Evolutionary conservation across 1,140 invertebrate species (phyloP), one percentile per base, ranked within the genome.

Genomic region (Grapholita molesta): DNA sequence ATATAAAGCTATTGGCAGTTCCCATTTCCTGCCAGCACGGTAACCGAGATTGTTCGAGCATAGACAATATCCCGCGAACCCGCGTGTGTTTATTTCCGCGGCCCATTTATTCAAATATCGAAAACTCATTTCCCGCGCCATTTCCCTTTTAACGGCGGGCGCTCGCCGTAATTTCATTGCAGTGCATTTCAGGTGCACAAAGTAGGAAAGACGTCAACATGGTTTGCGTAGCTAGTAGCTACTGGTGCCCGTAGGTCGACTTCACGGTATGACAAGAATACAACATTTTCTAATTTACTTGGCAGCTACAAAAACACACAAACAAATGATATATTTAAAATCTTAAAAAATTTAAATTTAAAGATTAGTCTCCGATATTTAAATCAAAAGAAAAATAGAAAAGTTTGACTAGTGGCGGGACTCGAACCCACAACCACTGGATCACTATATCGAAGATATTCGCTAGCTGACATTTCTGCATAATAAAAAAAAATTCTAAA

Each of bases 71-170:
- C 86, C 86, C 84, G 42, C 42, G 42, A 38, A 48, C 42, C 42
- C 42, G 81, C 72, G 74, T 71, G 72, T 90, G 87, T 90, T 90
- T 89, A 86, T 85, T 89, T 89, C 87, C 89, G 79, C 72, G 74
- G 35, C 69, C 52, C 83, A 81, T 86, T 89, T 88, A 82, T 89
- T 88, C 87, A 84, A 85, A 87, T 89, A 86, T 86, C 71, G 84
- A 84, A 88, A 85, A 85, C 78, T 84, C 80, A 91, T 91, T 88
- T 89, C 89, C 86, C 77, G 74, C 71, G 76, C 80, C 73, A 89
- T 89, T 88, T 90, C 87, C 83, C 79, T 68, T 65, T 70, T 64
- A 68, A 66, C 66, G 73, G 72, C 73, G 70, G 69, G 55, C 67
- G 74, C 48, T 15, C 66, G 65, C 65, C 64, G 35, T 23, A 15